Base-by-base conservation (phyloP, 2,888 invertebrate genomes). In the Clistopyga incitator region DNA sequence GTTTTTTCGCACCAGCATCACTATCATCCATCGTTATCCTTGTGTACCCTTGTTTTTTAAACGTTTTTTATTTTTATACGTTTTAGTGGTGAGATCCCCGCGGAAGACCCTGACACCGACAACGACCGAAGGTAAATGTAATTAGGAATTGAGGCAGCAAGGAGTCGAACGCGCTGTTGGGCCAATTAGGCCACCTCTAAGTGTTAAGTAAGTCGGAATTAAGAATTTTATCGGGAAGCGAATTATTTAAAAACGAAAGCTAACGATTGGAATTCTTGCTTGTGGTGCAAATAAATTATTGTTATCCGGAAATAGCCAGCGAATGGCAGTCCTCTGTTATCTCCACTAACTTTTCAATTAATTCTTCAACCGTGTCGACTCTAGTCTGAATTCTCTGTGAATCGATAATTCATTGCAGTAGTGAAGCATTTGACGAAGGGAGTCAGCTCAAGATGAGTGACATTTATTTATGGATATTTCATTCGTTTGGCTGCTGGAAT, bases 61-160 rank as follows among this genome's bases (percentile, higher is more conserved):
- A 71, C 67, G 67, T 68, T 82, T 82, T 90, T 88, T 89, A 86
- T 91, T 91, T 92, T 92, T 93, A 90, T 94, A 89, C 92, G 91
- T 93, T 93, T 93, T 93, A 94, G 94, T 93, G 93, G 93, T 94
- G 93, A 94, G 93, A 92, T 91, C 94, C 91, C 92, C 93, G 92
- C 93, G 94, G 93, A 94, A 94, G 93, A 92, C 92, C 90, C 91
- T 93, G 90, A 90, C 93, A 90, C 90, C 93, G 88, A 90, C 93
- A 91, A 92, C 93, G 92, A 91, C 93, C 91, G 93, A 94, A 94
- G 94, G 94, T 94, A 94, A 94, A 90, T 93, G 93, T 93, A 92
- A 93, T 93, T 93, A 93, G 93, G 93, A 93, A 91, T 92, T 92
- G 93, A 92, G 88, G 91, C 92, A 91, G 90, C 92, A 91, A 92